Conservation (phyloP, 2,888 invertebrate species). For the Pachydiplax longipennis region DNA sequence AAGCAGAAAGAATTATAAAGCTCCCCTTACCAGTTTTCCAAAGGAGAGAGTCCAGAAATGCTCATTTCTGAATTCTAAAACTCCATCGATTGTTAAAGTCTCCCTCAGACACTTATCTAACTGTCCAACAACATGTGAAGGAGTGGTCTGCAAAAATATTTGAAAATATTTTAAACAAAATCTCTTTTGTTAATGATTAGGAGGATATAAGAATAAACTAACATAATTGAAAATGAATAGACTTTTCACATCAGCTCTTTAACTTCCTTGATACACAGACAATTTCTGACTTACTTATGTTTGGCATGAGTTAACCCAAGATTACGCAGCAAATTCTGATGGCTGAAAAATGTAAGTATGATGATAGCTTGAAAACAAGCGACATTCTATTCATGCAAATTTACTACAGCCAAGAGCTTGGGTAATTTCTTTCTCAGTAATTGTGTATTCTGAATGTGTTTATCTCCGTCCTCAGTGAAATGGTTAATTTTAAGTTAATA, state of each 20-base stretch:
- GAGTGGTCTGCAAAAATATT: conserved; percentile 63
- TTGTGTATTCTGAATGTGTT: too few species aligned
- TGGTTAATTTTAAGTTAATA: too few species aligned
- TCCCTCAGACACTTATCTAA: conserved; percentile 68
- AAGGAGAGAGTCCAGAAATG: conserved; percentile 71
- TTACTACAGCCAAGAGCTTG: too few species aligned
- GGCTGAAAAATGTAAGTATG: too few species aligned
- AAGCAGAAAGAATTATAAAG: neutral
- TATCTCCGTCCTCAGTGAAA: too few species aligned
- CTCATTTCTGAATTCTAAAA: conserved; percentile 68
- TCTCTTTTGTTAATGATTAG: neutral
- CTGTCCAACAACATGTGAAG: conserved; percentile 67
- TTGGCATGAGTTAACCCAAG: too few species aligned
- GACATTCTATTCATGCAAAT: too few species aligned
- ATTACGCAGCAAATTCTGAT: too few species aligned
- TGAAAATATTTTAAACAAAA: neutral
- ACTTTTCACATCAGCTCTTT: too few species aligned
- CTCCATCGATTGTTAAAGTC: conserved; percentile 69
- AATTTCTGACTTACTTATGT: neutral
- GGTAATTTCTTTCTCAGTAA: too few species aligned
- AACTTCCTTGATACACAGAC: neutral
- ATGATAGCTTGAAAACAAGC: too few species aligned
- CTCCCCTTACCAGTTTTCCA: conserved; percentile 62
- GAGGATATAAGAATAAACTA: neutral
- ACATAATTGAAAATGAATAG: neutral